Evolutionary conservation across 1,140 invertebrate species (phyloP).

Genomic region (Sarcophaga peregrina): DNA sequence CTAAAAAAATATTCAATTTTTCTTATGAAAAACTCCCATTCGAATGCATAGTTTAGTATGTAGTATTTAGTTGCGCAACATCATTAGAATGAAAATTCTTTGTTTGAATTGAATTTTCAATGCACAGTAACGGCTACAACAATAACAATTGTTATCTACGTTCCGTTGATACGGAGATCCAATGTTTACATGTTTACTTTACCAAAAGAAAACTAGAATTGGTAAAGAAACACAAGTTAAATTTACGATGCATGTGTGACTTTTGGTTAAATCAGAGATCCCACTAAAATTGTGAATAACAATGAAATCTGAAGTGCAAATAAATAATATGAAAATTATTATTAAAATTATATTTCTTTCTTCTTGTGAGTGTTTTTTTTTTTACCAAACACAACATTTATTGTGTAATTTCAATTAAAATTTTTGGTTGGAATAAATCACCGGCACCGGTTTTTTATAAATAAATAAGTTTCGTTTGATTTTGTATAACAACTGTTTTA

Average conservation of each 20-base stretch:
- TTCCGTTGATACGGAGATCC: constrained; percentile 16
- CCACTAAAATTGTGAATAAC: background rate
- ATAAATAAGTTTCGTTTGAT: too few relatives aligned
- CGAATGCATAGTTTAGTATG: background rate
- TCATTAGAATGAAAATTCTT: background rate
- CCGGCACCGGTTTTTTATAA: too few relatives aligned
- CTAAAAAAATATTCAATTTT: constrained; percentile 11
- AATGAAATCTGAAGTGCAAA: too few relatives aligned
- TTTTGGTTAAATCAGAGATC: constrained; percentile 33
- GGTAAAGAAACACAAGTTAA: background rate
- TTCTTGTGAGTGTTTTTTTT: too few relatives aligned
- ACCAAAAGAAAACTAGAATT: background rate
- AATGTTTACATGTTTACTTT: constrained; percentile 21
- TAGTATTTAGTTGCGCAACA: constrained; percentile 27
- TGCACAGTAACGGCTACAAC: background rate
- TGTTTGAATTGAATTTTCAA: background rate
- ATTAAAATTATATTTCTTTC: background rate
- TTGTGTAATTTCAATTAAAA: too few relatives aligned
- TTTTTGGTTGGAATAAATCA: too few relatives aligned
- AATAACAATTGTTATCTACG: background rate
- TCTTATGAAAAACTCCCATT: constrained; percentile 14
- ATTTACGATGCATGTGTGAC: constrained; percentile 25
- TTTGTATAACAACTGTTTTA: too few relatives aligned
- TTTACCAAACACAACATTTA: too few relatives aligned
- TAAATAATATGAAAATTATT: background rate